Percentiles rank a stretch among this genome's conserved stretches.
Conservation (phyloP, 1,140 invertebrate species). For the Euura saliciscinereae region DNA sequence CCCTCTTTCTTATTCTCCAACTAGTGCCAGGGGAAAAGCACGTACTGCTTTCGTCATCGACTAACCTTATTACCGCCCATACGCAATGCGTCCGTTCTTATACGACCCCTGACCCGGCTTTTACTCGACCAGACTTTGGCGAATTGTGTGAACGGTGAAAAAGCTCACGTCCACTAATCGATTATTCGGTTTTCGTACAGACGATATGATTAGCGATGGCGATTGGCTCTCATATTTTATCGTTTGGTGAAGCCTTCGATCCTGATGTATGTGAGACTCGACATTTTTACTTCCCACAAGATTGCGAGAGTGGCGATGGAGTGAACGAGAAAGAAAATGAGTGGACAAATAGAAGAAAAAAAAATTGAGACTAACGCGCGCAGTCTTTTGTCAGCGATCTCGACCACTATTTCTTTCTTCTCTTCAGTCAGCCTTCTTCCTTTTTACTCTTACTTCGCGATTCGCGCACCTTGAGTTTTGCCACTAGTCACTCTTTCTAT, state of each 20-base stretch:
- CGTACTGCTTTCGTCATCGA: neutral
- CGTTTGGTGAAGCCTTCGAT: too few relatives aligned
- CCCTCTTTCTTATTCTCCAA: neutral
- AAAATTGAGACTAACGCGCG: neutral
- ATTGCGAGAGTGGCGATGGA: neutral
- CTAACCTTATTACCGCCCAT: neutral
- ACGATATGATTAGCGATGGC: too few relatives aligned
- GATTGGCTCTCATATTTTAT: too few relatives aligned
- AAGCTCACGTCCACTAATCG: too few relatives aligned
- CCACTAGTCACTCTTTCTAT: neutral
- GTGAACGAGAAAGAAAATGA: neutral
- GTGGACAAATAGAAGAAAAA: neutral
- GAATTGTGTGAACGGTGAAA: too few relatives aligned
- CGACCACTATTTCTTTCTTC: neutral
- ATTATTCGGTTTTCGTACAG: too few relatives aligned
- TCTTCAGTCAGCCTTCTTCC: neutral
- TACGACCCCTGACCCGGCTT: neutral
- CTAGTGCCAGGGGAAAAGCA: neutral
- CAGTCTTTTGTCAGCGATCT: neutral
- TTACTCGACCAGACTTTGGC: too few relatives aligned
- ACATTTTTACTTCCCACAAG: neutral
- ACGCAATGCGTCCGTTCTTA: neutral
- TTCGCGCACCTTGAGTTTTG: neutral
- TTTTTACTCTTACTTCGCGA: neutral
- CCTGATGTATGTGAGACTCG: neutral